A percentile compares a stretch with the other conserved stretches of the same genome.
These are phyloP conservation scores for Balaenoptera acutorostrata DNA, from an alignment of 2,113 vertebrate species.

Conservation along the genomic window DNA sequence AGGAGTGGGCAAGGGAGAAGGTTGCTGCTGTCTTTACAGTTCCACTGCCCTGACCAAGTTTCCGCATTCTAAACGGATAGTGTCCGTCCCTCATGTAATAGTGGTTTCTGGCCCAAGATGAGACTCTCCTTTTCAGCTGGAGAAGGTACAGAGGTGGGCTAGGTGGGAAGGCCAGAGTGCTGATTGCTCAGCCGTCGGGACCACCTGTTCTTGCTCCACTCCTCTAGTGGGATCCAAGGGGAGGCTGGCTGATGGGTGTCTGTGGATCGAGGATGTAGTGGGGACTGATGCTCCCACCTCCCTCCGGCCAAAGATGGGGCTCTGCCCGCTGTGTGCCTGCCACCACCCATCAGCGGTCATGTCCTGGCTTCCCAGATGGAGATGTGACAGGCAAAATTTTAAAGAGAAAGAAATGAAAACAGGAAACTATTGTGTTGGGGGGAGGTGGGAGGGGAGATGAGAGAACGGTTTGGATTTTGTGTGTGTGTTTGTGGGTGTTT, in stretches of 20 bases:
- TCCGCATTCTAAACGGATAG: neutral
- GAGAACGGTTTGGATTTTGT: constrained; percentile 59
- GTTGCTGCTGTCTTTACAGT: constrained; percentile 13
- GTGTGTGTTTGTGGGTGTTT: neutral
- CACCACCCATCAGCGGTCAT: constrained; percentile 32
- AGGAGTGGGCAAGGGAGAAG: neutral
- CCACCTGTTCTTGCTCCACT: neutral
- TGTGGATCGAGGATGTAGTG: neutral
- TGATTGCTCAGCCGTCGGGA: neutral
- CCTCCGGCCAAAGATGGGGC: constrained; percentile 52
- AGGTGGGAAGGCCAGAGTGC: neutral
- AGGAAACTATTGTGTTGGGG: constrained; percentile 40
- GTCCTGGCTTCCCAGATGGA: neutral
- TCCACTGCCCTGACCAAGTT: constrained; percentile 2
- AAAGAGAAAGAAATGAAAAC: neutral
- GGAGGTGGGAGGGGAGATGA: constrained; percentile 1
- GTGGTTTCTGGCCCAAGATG: neutral
- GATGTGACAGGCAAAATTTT: neutral
- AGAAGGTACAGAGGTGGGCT: neutral
- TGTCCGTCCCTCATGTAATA: neutral
- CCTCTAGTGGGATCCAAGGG: neutral
- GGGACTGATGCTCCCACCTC: neutral
- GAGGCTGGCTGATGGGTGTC: neutral
- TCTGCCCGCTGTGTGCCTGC: constrained; percentile 40
- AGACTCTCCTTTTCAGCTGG: neutral